Evolutionary conservation across 1,140 invertebrate species (phyloP).

Genomic region (Atta cephalotes): DNA sequence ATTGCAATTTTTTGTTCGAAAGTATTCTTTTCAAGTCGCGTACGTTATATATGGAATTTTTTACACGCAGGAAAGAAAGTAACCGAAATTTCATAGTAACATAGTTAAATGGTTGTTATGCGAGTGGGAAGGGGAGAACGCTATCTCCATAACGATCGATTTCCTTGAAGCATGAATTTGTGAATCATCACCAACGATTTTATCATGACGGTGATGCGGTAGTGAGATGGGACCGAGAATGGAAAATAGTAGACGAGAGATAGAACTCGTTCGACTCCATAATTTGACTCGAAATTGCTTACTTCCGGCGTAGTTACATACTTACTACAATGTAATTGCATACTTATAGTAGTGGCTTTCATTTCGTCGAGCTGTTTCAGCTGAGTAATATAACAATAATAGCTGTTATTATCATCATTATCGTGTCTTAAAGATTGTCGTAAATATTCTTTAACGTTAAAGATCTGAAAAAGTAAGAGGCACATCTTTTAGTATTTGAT

Average conservation of each 20-base stretch:
- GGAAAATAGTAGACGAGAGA: conserved; percentile 49
- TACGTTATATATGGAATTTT: conserved; percentile 8
- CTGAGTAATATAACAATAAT: conserved; percentile 7
- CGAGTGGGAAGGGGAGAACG: background rate
- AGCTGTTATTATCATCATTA: conserved; percentile 8
- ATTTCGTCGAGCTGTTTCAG: background rate
- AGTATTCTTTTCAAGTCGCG: background rate
- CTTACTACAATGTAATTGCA: conserved; percentile 47
- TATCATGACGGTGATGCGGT: conserved; percentile 14
- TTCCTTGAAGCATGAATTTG: conserved; percentile 54
- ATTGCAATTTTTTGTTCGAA: conserved; percentile 11
- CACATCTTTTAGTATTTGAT: background rate
- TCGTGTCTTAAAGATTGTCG: conserved; percentile 5
- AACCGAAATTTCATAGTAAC: conserved; percentile 42
- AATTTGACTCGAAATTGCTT: conserved; percentile 56
- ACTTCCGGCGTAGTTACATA: conserved; percentile 52
- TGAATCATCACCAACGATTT: conserved; percentile 39
- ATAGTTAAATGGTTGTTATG: conserved; percentile 49
- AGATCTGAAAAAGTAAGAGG: background rate
- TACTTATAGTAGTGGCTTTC: conserved; percentile 45
- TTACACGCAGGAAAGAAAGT: background rate
- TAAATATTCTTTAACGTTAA: conserved; percentile 29
- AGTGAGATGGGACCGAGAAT: conserved; percentile 12
- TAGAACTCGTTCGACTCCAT: conserved; percentile 49
- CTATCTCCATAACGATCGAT: conserved; percentile 54